phyloP scores from a whole-genome alignment of 1,140 invertebrate species.

The Agrilus planipennis region DNA sequence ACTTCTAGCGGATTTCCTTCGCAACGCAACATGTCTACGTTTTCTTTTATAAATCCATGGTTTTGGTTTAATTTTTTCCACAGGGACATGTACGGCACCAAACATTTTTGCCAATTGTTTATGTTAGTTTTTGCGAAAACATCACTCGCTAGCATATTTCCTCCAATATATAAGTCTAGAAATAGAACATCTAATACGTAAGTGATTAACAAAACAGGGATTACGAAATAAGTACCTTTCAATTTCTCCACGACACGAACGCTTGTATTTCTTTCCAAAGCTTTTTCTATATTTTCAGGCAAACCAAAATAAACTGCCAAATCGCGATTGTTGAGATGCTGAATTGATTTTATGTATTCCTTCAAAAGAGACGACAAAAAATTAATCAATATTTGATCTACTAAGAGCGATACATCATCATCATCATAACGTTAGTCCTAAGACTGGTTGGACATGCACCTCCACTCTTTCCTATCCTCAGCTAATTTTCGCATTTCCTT shows the following conservation, averaged over 20 bases:
- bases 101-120: conserved; percentile 44
- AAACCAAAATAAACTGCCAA: conserved; percentile 62
- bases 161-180: conserved; percentile 22
- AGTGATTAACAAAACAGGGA: conserved; percentile 5
- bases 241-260: conserved; percentile 50
- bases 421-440: background rate
- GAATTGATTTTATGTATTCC: conserved; percentile 51
- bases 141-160: conserved; percentile 28
- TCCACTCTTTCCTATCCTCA: too few relatives aligned
- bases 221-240: conserved; percentile 36
- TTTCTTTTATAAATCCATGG: conserved; percentile 32
- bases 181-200: conserved; percentile 2
- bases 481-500: too few relatives aligned
- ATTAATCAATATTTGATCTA: background rate
- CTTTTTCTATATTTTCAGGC: conserved; percentile 68
- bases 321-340: conserved; percentile 52
- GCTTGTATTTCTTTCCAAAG: conserved; percentile 61
- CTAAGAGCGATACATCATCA: background rate
- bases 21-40: conserved; percentile 24
- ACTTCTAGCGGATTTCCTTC: conserved; percentile 37
- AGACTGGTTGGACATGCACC: too few relatives aligned
- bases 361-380: conserved; percentile 20
- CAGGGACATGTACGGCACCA: conserved; percentile 54
- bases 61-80: conserved; percentile 62
- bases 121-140: too few relatives aligned